Evolutionary conservation across 2,888 invertebrate genomes (phyloP).

Genomic region (Andrena chrysosceles): DNA sequence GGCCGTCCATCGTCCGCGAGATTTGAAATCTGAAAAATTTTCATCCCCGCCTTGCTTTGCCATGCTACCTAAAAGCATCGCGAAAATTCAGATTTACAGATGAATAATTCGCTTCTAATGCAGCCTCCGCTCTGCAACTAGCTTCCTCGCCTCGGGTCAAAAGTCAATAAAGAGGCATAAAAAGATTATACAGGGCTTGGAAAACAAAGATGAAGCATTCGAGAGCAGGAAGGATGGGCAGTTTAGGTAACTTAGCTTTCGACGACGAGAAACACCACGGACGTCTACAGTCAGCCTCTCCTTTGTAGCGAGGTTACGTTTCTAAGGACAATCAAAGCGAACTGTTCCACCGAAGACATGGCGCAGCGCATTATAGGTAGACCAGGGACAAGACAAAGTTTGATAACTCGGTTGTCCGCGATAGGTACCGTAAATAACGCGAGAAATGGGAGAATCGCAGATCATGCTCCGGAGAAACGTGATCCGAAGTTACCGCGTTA

Average conservation of each 20-base stretch:
- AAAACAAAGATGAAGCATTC: no score
- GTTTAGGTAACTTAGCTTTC: no score
- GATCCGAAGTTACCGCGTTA: neutral
- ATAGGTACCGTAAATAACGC: conserved; percentile 3
- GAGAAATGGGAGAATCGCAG: neutral
- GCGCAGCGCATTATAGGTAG: neutral
- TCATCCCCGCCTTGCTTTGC: conserved; percentile 31
- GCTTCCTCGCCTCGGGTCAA: no score
- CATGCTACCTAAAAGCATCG: neutral
- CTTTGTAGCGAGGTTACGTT: neutral
- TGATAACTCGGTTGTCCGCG: conserved; percentile 7
- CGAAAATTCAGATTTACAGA: conserved; percentile 20
- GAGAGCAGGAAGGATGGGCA: no score
- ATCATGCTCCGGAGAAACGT: neutral
- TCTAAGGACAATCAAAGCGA: neutral
- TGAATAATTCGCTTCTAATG: conserved; percentile 42
- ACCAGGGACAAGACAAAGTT: conserved; percentile 1
- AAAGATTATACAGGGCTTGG: no score
- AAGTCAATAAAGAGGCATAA: no score
- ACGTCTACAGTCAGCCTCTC: neutral
- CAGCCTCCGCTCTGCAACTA: neutral
- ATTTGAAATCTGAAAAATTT: conserved; percentile 56
- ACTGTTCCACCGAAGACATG: neutral
- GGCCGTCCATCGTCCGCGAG: neutral
- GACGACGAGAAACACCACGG: no score